Evolutionary conservation across 2,888 invertebrate species (phyloP).

Genomic region (Phania funesta): DNA sequence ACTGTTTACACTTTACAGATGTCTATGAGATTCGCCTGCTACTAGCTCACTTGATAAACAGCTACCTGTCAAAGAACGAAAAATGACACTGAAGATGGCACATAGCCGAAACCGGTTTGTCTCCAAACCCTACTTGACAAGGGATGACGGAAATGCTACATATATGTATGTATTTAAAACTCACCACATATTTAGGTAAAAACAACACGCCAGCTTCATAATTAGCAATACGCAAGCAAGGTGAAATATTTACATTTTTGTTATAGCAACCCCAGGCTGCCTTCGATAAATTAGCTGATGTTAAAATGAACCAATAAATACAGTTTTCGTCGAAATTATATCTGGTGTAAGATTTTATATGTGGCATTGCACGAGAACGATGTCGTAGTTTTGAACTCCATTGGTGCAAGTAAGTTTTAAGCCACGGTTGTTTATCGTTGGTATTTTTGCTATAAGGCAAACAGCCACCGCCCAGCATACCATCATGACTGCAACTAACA

Average conservation of each 20-base stretch:
- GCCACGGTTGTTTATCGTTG: slow-evolving; percentile 92
- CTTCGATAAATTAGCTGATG: slow-evolving; percentile 97
- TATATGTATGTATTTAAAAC: slow-evolving; percentile 72
- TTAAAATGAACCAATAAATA: slow-evolving; percentile 89
- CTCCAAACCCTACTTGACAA: too few relatives aligned
- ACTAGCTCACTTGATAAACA: too few relatives aligned
- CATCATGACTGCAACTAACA: slow-evolving; percentile 91
- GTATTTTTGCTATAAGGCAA: slow-evolving; percentile 90
- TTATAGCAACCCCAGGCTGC: slow-evolving; percentile 95
- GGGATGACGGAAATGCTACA: too few relatives aligned
- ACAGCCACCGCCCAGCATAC: slow-evolving; percentile 91
- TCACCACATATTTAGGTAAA: slow-evolving; percentile 90
- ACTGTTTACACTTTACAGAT: too few relatives aligned
- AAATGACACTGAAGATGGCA: too few relatives aligned
- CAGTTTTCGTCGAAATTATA: slow-evolving; percentile 84
- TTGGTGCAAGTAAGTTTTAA: slow-evolving; percentile 87
- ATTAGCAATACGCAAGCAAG: slow-evolving; percentile 86
- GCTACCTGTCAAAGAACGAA: too few relatives aligned
- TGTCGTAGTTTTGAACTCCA: slow-evolving; percentile 89
- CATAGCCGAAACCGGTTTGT: too few relatives aligned
- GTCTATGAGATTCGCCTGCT: too few relatives aligned
- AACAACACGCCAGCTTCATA: slow-evolving; percentile 96
- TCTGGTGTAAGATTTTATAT: slow-evolving; percentile 94
- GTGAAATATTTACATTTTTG: slow-evolving; percentile 82
- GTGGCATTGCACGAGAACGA: slow-evolving; percentile 94